Evolutionary conservation across 1,140 invertebrate genomes (phyloP).

Genomic region (Hylaeus anthracinus): DNA sequence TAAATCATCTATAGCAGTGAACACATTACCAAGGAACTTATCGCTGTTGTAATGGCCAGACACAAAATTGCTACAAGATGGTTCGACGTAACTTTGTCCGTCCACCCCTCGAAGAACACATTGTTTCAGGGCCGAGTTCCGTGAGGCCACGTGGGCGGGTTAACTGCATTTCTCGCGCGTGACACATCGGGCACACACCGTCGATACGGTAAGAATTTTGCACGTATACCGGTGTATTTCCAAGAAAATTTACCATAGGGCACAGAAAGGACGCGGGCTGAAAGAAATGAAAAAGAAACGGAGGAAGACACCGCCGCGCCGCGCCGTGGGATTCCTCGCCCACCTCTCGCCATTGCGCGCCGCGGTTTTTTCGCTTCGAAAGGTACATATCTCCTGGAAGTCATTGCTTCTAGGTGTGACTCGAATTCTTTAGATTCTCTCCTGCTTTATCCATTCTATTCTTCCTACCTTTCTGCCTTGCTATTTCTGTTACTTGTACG

Average conservation of each 20-base stretch:
- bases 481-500: conserved; percentile 16
- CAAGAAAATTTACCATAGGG: neutral
- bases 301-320: conserved; percentile 33
- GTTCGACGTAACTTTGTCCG: neutral
- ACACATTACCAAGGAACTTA: no score
- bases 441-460: conserved; percentile 36
- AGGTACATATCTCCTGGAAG: conserved; percentile 49
- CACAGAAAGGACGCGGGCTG: neutral
- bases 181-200: conserved; percentile 56
- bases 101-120: conserved; percentile 18
- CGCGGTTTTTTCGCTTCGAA: conserved; percentile 28
- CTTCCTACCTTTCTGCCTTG: conserved; percentile 26
- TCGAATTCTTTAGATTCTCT: conserved; percentile 59
- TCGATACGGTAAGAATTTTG: conserved; percentile 34
- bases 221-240: conserved; percentile 37
- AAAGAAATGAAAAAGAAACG: conserved; percentile 28
- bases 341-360: conserved; percentile 40
- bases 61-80: neutral
- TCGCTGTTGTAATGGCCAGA: no score
- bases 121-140: conserved; percentile 65
- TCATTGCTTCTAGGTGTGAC: conserved; percentile 62
- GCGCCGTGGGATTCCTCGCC: conserved; percentile 36
- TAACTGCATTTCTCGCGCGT: conserved; percentile 71
- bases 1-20: no score
- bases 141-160: conserved; percentile 65